Base-by-base conservation (phyloP, 2,113 vertebrate species). In the Athene cunicularia region DNA sequence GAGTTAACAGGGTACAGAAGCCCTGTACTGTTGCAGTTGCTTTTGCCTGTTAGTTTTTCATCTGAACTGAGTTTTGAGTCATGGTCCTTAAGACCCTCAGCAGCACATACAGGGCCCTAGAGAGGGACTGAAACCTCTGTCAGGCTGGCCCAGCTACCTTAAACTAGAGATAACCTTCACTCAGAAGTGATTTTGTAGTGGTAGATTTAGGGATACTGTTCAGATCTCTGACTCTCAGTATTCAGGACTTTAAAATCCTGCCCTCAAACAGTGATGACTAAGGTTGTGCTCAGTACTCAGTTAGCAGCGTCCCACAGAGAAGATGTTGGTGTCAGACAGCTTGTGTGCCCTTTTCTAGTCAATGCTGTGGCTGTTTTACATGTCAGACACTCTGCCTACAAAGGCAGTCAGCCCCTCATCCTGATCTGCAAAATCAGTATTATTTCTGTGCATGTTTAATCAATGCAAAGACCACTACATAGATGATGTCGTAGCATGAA, bases 71-170 rank as follows among this genome's bases (percentile, higher is more conserved):
- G 32, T 45, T 91, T 66, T 74, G 41, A 88, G 7, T 47, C 1
- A 1, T 30, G 16, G 16, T 62, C 37, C 39, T n/a, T 52, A 63
- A 72, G 32, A 37, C 9, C 11, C 45, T 60, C 47, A 35, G 81
- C 37, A 55, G 17, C 1, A 0, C 21, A 8, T 6, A 22, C 0
- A 5, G 39, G 55, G 22, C 19, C 4, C 32, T 43, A 14, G 41
- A 49, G 60, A 72, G 14, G 19, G 26, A 49, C 37, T 23, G 53
- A 66, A 71, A 43, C 22, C 12, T 73, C 27, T 20, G 7, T 9
- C 37, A 11, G 52, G 18, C 39, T 89, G 55, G 23, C 39, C 23
- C 11, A 13, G 19, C 5, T 16, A 9, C 24, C 21, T 85, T 37
- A 22, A 75, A 33, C 4, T 52, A 12, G 32, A 60, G 49, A 27